phyloP scores from a whole-genome alignment of 2,113 vertebrate genomes.

The Aramus guarauna region DNA sequence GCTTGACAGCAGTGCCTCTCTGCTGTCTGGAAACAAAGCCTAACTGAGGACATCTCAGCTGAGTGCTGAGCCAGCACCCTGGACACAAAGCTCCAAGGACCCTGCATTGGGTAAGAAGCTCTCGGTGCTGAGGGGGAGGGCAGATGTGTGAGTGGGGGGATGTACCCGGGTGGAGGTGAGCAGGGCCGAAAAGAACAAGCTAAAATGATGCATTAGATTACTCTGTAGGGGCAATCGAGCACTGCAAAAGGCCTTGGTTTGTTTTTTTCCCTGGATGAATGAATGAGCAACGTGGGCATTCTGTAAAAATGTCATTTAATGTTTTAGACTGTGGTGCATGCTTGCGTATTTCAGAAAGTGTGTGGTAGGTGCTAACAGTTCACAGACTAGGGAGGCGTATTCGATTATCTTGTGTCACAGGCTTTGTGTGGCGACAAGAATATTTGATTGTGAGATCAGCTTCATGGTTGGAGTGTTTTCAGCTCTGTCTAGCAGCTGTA shows the following conservation, averaged over 20 bases:
- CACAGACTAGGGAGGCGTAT: fast-evolving
- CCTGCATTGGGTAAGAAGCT: neutral
- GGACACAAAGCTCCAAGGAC: neutral
- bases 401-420: neutral
- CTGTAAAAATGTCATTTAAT: neutral
- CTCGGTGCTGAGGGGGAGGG: neutral
- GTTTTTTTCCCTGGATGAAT: neutral
- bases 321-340: neutral
- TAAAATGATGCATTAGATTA: neutral
- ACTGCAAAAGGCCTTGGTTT: neutral
- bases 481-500: neutral
- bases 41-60: neutral
- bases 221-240: neutral
- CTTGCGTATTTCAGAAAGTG: neutral
- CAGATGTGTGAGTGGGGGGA: neutral
- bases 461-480: neutral
- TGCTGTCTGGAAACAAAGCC: neutral
- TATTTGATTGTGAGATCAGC: neutral
- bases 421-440: neutral
- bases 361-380: neutral
- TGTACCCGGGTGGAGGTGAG: neutral
- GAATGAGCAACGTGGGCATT: neutral
- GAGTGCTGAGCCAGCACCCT: neutral
- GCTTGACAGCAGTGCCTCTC: neutral
- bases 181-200: neutral